Base-by-base conservation (phyloP, 2,113 vertebrate genomes). In the Gasterosteus nipponicus region DNA sequence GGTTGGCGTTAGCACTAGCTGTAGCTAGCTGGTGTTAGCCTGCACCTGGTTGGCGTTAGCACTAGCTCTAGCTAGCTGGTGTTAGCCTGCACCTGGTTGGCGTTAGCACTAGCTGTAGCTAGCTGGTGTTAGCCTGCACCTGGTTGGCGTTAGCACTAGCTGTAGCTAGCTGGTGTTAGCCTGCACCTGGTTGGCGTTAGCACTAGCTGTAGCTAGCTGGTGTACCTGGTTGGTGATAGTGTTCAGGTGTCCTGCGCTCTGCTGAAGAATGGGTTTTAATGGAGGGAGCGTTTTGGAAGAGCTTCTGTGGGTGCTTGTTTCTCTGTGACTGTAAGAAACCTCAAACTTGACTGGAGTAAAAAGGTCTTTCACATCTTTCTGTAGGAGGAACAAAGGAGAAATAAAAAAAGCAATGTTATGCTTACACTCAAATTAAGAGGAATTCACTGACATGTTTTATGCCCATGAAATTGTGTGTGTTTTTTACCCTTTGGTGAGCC, bases 351-450 rank as follows among this genome's bases (percentile, higher is more conserved):
- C 91, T 2, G 96, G 94, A 33, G 95, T 97, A 74, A 96, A 96
- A 89, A 98, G 95, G 91, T 99, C 98, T 83, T 95, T 94, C 75
- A 97, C 92, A 58, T 97, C 96, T 93, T 94, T 96, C 98, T 99
- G 94, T 57, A 82, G 77, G 83, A 65, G 68, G 66, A 54, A 89
- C 63, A 64, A 1, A 35, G 46, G 4, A 35, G 2, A 10, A 64
- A 60, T 9, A 8, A 44, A n/a, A 2, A 14, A 33, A 41, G 10
- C 54, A 10, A 12, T 15, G 49, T 4, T 71, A n/a, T 44, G 19
- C 10, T 16, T 11, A 39, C 5, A 0, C 7, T 2, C 16, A 42
- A 15, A 33, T 31, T 44, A 19, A 26, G 22, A 7, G 0, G 0
- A 9, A 15, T 60, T 44, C n/a, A 18, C 2, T 60, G 18, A 14